Conservation (phyloP, 1,140 invertebrate species). For the Apis cerana region DNA sequence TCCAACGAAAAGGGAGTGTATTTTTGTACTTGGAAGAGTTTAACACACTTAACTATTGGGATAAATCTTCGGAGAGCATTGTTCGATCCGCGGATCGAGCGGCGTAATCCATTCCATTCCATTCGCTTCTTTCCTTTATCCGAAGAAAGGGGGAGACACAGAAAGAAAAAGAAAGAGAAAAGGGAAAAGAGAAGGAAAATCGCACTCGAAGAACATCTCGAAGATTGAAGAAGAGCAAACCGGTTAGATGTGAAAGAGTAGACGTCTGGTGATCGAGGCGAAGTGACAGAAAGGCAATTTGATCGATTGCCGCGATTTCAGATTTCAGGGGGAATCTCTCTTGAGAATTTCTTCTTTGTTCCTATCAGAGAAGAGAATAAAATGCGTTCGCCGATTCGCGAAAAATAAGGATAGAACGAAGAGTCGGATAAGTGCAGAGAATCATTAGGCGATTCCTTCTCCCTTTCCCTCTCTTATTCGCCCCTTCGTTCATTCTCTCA, state of each 20-base stretch:
- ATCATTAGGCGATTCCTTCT: slow-evolving; percentile 45
- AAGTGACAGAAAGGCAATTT: slow-evolving; percentile 52
- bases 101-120: no score
- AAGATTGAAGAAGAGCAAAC: background rate
- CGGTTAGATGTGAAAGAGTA: background rate
- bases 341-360: background rate
- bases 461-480: background rate
- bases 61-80: no score
- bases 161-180: background rate
- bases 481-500: no score
- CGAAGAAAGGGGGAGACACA: no score
- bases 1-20: no score
- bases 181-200: slow-evolving; percentile 6
- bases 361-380: background rate
- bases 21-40: no score
- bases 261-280: slow-evolving; percentile 43
- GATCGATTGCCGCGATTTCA: slow-evolving; percentile 53
- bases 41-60: no score
- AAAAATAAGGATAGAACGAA: slow-evolving; percentile 18
- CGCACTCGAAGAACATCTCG: no score
- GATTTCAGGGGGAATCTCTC: background rate
- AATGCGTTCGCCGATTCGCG: background rate
- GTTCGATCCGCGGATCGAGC: no score
- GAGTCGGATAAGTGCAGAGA: slow-evolving; percentile 45
- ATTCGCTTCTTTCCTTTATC: no score